Evolutionary conservation across 2,113 vertebrate species (phyloP).

Genomic region (Dinomys branickii): DNA sequence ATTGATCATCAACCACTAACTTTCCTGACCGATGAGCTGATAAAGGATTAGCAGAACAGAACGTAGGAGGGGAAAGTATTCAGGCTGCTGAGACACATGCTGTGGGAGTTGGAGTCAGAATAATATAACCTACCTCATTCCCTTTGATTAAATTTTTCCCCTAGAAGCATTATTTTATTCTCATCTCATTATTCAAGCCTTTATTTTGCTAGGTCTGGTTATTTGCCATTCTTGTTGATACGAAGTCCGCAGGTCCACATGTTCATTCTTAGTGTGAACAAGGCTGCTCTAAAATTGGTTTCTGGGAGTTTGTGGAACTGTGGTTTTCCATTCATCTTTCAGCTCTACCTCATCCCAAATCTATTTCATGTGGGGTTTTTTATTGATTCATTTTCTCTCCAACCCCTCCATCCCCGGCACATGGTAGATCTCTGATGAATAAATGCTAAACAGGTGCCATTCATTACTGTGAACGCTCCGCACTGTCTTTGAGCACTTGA

Average conservation of each 20-base stretch:
- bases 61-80: slow-evolving; percentile 19
- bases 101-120: slow-evolving; percentile 50
- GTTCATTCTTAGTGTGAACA: background rate
- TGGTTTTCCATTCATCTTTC: background rate
- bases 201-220: background rate
- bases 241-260: background rate
- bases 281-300: background rate
- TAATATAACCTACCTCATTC: slow-evolving; percentile 47
- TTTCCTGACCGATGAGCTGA: slow-evolving; percentile 74
- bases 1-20: slow-evolving; percentile 76
- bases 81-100: slow-evolving; percentile 23
- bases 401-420: background rate
- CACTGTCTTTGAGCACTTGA: background rate
- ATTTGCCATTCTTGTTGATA: slow-evolving; percentile 4
- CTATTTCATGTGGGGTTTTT: background rate
- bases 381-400: background rate
- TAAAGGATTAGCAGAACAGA: slow-evolving; percentile 65
- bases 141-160: slow-evolving; percentile 64
- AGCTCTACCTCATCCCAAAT: background rate
- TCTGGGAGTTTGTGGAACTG: background rate
- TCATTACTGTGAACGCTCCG: background rate
- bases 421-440: background rate
- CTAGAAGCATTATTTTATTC: slow-evolving; percentile 53
- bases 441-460: background rate
- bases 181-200: slow-evolving; percentile 45